Percentiles rank a stretch among this genome's conserved stretches.
Conservation (phyloP, 2,888 invertebrate species). For the Bellardia bayeri region DNA sequence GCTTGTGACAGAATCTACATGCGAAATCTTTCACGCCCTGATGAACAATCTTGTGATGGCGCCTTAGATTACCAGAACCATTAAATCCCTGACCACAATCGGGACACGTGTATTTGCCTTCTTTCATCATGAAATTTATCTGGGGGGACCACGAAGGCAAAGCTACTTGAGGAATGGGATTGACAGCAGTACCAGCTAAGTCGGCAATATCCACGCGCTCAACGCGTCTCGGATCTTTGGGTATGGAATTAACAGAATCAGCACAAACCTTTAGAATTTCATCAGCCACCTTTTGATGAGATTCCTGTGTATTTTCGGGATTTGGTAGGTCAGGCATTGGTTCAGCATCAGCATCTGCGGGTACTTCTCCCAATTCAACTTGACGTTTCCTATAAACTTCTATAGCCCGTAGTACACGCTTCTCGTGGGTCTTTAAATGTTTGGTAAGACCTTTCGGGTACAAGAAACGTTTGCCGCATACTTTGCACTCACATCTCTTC, state of each 20-base stretch:
- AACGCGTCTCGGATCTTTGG: conserved; percentile 81
- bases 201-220: conserved; percentile 81
- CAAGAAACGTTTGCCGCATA: conserved; percentile 81
- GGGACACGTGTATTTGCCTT: conserved; percentile 82
- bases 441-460: conserved; percentile 82
- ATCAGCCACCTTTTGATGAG: conserved; percentile 79
- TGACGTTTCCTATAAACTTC: conserved; percentile 81
- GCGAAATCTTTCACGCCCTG: conserved; percentile 82
- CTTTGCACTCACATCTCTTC: conserved; percentile 81
- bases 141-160: conserved; percentile 82
- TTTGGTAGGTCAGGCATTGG: conserved; percentile 72
- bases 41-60: conserved; percentile 82
- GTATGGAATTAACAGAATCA: conserved; percentile 79
- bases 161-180: conserved; percentile 81
- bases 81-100: conserved; percentile 82
- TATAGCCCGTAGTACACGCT: conserved; percentile 81
- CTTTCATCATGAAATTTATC: conserved; percentile 83
- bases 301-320: conserved; percentile 73
- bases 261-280: conserved; percentile 80
- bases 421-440: conserved; percentile 81
- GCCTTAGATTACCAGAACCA: conserved; percentile 81
- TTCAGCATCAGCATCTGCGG: conserved; percentile 72
- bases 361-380: conserved; percentile 77
- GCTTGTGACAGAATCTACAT: conserved; percentile 81
- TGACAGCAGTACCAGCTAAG: conserved; percentile 80